These are phyloP conservation scores for Anastatus disparis DNA, from an alignment of 1,140 invertebrate species.

Conservation along the genomic window DNA sequence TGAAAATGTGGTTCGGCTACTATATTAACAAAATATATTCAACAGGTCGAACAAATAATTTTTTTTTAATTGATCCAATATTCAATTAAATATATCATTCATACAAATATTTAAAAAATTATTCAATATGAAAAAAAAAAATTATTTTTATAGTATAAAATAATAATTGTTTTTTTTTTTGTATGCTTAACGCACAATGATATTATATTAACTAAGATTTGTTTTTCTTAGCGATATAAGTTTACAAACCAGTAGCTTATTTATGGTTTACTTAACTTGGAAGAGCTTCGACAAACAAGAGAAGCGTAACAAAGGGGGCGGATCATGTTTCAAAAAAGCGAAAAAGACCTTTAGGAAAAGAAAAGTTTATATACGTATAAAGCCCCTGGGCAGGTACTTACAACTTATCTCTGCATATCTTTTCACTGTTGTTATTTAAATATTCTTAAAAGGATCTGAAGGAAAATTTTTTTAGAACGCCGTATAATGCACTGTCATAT, in stretches of 20 bases:
- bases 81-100: no score
- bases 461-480: constrained; percentile 11
- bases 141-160: no score
- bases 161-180: no score
- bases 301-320: constrained; percentile 24
- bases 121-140: no score
- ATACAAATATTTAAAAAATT: no score
- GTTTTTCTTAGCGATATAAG: not conserved
- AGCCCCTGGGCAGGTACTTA: constrained; percentile 16
- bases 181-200: no score
- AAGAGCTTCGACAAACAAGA: constrained; percentile 25
- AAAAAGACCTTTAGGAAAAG: not conserved
- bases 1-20: no score
- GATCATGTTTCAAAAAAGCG: constrained; percentile 29
- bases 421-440: constrained; percentile 31
- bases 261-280: constrained; percentile 1
- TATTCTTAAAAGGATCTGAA: constrained; percentile 5
- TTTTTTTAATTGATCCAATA: no score
- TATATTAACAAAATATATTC: no score
- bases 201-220: not conserved
- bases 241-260: constrained; percentile 15
- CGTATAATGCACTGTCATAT: not conserved
- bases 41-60: no score
- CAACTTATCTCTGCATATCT: constrained; percentile 22
- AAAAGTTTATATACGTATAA: no score